Base-by-base conservation (phyloP, 2,888 invertebrate genomes). In the Caenorhabditis zanzibari region DNA sequence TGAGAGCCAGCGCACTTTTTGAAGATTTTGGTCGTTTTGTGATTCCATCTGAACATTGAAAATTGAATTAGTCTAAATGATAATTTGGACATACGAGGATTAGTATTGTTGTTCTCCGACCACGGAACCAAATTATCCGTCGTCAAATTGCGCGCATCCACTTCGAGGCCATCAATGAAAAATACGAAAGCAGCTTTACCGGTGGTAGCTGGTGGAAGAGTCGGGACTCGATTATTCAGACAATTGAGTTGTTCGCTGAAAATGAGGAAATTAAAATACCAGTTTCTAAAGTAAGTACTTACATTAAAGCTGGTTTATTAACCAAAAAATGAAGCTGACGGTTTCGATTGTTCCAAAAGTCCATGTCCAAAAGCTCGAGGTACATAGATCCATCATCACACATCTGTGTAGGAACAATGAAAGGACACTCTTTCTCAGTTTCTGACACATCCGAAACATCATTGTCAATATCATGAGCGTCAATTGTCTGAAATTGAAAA, bases 121-220 rank as follows among this genome's bases (percentile, higher is more conserved):
- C 89, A 89, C 0, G 89, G 89, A 10, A 83, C 88, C 52, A 89
- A 66, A 14, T 82, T 87, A 41, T 89, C 89, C 35, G 85, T 84
- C 14, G 88, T 89, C 63, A 89, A 52, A 73, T 87, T 86, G 28
- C 88, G 54, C 10, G 81, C 75, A 69, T 89, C 89, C n/a, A 87
- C 86, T 52, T 83, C 80, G 7, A 56, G 61, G 0, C 85, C 86
- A 28, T 88, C 85, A n/a, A 89, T 75, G 77, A 89, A 89, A 77
- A 85, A 89, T 1, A 85, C 82, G 58, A 79, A 88, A 9, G 79
- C 85, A 14, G 81, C 88, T 71, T 84, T 83, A 0, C 81, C 81
- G 1, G 71, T 63, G 1, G 81, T 81, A 16, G 83, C 58, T 5
- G 88, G 88, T 47, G 88, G 88, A 12, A 87, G 74, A 14, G 80